These are phyloP conservation scores for Dastarcus helophoroides DNA, from an alignment of 2,888 invertebrate species.

Conservation along the genomic window DNA sequence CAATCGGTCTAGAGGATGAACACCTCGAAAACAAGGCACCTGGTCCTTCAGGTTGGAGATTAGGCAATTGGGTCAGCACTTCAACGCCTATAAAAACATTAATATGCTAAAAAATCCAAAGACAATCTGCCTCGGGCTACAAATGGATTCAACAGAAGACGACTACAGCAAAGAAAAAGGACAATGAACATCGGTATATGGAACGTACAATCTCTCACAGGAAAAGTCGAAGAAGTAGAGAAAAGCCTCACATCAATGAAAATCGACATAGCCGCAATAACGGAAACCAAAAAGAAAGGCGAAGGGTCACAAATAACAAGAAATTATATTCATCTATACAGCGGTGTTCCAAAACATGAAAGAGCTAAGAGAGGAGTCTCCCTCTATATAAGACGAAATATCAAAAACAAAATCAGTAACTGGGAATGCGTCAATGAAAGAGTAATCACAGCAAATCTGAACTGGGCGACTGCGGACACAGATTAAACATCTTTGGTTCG, in stretches of 20 bases:
- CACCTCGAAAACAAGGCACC: constrained; percentile 4
- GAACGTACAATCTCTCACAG: constrained; percentile 4
- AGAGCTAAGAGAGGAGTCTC: constrained; percentile 10
- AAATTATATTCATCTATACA: constrained; percentile 12
- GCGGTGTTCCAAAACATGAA: constrained; percentile 12
- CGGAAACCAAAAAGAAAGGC: constrained; percentile 15
- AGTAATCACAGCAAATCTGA: constrained; percentile 10
- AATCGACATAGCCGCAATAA: constrained; percentile 12
- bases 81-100: constrained; percentile 2
- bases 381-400: constrained; percentile 6
- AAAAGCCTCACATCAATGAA: background rate
- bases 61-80: constrained; percentile 3
- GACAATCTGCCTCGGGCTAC: no score
- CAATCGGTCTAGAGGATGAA: constrained; percentile 4
- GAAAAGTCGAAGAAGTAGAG: constrained; percentile 3
- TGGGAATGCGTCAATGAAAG: constrained; percentile 11
- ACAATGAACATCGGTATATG: constrained; percentile 5
- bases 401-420: constrained; percentile 7
- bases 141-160: no score
- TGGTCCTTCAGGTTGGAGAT: constrained; percentile 5
- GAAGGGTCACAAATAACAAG: constrained; percentile 9
- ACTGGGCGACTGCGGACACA: constrained; percentile 7
- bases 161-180: constrained; percentile 4
- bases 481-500: constrained; percentile 9
- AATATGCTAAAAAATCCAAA: no score